These are phyloP conservation scores for Lycopodina hypogea DNA, from an alignment of 37 sponge, comb jelly and placozoan genomes.

Conservation along the genomic window DNA sequence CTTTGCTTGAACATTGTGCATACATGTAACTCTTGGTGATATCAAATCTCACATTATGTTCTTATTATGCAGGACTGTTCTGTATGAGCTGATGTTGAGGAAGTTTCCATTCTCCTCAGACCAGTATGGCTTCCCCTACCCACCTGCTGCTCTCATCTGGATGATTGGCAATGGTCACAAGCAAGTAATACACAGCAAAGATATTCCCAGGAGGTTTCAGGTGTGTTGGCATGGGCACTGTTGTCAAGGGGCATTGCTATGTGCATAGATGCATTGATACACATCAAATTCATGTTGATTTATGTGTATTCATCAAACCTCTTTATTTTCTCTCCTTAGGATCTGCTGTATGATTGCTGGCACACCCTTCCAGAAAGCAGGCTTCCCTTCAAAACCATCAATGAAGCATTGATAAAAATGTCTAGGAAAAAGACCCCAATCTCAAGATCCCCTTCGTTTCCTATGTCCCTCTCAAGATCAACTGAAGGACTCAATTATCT, in stretches of 20 bases:
- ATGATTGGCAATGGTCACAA: conserved; percentile 47
- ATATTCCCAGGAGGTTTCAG: conserved; percentile 50
- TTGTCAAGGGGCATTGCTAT: too few relatives aligned
- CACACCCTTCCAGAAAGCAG: conserved; percentile 33
- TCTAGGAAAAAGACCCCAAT: conserved; percentile 47
- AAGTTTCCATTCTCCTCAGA: conserved; percentile 68
- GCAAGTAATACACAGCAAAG: conserved; percentile 38
- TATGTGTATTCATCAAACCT: too few relatives aligned
- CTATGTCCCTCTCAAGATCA: conserved; percentile 47
- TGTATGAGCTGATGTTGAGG: conserved; percentile 82
- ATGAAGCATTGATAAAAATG: conserved; percentile 29
- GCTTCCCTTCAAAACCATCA: conserved; percentile 43
- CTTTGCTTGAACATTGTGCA: too few relatives aligned
- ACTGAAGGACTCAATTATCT: conserved; percentile 29
- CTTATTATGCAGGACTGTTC: conserved; percentile 56
- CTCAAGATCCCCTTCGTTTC: conserved; percentile 45
- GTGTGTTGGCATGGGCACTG: conserved; percentile 29
- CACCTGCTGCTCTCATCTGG: conserved; percentile 45
- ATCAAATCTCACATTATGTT: not conserved
- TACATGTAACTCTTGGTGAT: too few relatives aligned
- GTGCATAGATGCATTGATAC: not conserved
- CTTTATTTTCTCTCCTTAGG: conserved; percentile 14
- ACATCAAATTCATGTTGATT: not conserved
- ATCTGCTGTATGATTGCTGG: conserved; percentile 55
- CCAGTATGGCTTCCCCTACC: conserved; percentile 30